Evolutionary conservation across 2,797 vertebrate species (phyloP), one percentile per base, ranked within the genome.

Genomic region (Neomorphus geoffroyi): DNA sequence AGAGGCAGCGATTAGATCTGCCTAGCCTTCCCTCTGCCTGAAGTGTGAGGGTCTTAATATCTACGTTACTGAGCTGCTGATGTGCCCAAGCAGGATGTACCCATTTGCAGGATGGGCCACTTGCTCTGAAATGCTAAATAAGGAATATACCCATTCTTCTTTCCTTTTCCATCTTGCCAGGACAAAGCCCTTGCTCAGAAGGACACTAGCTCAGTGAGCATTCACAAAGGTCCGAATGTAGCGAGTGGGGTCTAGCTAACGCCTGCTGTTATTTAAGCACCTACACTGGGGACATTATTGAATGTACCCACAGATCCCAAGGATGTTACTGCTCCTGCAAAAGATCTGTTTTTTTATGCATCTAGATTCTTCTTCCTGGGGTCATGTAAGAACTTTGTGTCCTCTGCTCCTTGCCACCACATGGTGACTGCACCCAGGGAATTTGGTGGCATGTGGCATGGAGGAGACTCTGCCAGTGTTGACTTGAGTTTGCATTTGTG

Each of bases 41-140:
- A 80, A 64, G 11, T 2, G 11, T 32, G 19, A 83, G 33, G 10
- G 53, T 86, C 67, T 80, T 70, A 35, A 37, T 61, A 56, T 5
- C 75, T 72, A 65, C 5, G 80, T 74, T 54, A 56, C 9, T 64
- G 28, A 84, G 33, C 58, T 73, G 51, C 32, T 33, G n/a, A 65
- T 19, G 22, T 22, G 0, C 9, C 5, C 13, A 66, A 60, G 45
- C 18, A n/a, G n/a, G n/a, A n/a, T n/a, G n/a, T n/a, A n/a, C 12
- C 80, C 45, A 14, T 24, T 78, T 83, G 23, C 35, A 86, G 69
- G 41, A 65, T 18, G 45, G 48, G 27, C 18, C 21, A 39, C 26
- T 65, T 51, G 5, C n/a, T 85, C 61, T 11, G 30, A 80, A 88
- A 74, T 58, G 22, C 39, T 79, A 46, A 74, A 45, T 24, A 58